Percentiles rank a stretch among this genome's conserved stretches.
Evolutionary conservation across 92 coral and sea anemone species (phyloP).

Genomic region (Paramuricea clavata): DNA sequence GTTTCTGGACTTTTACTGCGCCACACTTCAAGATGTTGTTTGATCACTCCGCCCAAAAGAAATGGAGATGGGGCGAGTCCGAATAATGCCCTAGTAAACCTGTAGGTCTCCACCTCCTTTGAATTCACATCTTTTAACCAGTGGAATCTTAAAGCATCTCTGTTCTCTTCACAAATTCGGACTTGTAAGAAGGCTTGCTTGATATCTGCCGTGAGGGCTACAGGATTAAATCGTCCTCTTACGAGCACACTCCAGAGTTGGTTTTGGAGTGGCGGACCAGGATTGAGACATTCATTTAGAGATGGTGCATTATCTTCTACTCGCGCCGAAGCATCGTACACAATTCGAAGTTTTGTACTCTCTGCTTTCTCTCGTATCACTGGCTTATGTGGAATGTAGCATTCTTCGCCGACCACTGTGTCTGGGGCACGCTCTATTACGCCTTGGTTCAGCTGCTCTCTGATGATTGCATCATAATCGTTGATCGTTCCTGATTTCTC

Average conservation of each 20-base stretch:
- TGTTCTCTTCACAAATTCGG: slow-evolving; percentile 24
- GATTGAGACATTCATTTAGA: background rate
- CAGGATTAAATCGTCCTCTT: too few species aligned
- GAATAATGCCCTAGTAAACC: slow-evolving; percentile 27
- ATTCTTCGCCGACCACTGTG: background rate
- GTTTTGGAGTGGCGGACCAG: slow-evolving; percentile 24
- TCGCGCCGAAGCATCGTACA: slow-evolving; percentile 28
- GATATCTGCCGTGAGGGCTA: slow-evolving; percentile 54
- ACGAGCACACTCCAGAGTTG: too few species aligned
- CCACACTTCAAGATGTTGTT: background rate
- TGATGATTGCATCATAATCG: slow-evolving; percentile 1
- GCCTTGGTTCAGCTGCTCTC: background rate
- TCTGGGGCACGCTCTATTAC: background rate
- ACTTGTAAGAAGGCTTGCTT: slow-evolving; percentile 66
- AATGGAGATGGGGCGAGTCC: slow-evolving; percentile 46
- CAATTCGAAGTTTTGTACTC: slow-evolving; percentile 16
- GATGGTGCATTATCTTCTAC: slow-evolving; percentile 9
- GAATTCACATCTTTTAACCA: slow-evolving; percentile 29
- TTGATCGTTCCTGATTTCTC: background rate
- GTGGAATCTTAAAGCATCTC: slow-evolving; percentile 49
- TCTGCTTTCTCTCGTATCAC: background rate
- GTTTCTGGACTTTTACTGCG: too few species aligned
- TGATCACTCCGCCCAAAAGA: slow-evolving; percentile 23
- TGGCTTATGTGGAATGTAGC: slow-evolving; percentile 25
- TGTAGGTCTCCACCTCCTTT: background rate